Evolutionary conservation across 2,888 invertebrate genomes (phyloP), one percentile per base, ranked within the genome.

Genomic region (Cephus nigrinus): DNA sequence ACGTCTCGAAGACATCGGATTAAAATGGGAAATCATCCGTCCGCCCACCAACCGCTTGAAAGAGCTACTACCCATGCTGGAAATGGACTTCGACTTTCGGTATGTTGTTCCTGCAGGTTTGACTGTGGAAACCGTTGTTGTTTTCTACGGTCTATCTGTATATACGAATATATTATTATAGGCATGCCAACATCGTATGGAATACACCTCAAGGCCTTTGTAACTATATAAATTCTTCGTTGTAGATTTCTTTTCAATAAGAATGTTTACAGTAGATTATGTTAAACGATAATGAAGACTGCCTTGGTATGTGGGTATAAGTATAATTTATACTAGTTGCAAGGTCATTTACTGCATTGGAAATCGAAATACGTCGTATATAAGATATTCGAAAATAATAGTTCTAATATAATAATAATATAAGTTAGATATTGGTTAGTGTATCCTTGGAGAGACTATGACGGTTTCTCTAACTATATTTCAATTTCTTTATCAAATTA

Each of bases 41-140:
- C 96, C 85, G 95, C 96, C 89, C 96, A 96, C 92, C 96, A 96
- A 92, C 96, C 96, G 86, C 93, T 96, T 91, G 96, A 96, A 91
- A 94, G 95, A 91, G 94, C 94, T 82, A 87, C 89, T 84, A 89
- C 87, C 85, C 88, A 89, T 84, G 83, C 87, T 84, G 90, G 89
- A 83, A 91, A 91, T 84, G 90, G 88, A 83, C 87, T 91, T 84
- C 90, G 91, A 78, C 86, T 90, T 80, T 91, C 91, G 91, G 91
- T 91, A 90, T 69, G 89, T 89, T 80, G 31, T 40, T 12, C 9
- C 4, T 23, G 55, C 23, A 55, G 55, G 9, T 9, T 55, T 9
- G 9, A 55, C 55, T 55, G 40, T 40, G 55, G 23, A 23, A 55
- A 55, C 23, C 23, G 23, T 55, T 55, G 23, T 55, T 23, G 15